A percentile compares a stretch with the other conserved stretches of the same genome.
Evolutionary conservation across 2,113 vertebrate genomes (phyloP).

Genomic region (Pavo muticus): DNA sequence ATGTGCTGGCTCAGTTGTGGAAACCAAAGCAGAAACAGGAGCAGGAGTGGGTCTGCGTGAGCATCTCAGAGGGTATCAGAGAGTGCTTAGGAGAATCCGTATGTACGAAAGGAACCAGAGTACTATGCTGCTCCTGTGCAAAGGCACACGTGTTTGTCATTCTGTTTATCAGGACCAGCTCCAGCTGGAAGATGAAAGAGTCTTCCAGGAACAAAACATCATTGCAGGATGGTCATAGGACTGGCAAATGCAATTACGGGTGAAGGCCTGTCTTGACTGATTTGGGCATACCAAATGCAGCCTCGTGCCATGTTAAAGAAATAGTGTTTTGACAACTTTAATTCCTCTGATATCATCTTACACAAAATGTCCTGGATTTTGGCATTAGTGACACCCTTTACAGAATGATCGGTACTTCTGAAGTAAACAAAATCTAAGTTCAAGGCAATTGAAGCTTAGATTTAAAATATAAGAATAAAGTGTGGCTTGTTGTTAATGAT

Average conservation of each 20-base stretch:
- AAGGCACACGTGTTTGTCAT: not conserved
- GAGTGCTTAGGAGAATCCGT: not conserved
- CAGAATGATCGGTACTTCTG: not conserved
- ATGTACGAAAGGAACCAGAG: not conserved
- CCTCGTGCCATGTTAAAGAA: not conserved
- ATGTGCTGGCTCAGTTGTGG: not conserved
- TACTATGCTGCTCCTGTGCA: not conserved
- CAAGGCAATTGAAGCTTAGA: not conserved
- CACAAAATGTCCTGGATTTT: conserved; percentile 12
- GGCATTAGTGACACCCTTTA: not conserved
- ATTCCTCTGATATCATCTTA: conserved; percentile 23
- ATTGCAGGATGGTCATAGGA: not conserved
- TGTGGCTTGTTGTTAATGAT: not conserved
- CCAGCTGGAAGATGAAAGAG: not conserved
- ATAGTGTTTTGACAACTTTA: conserved; percentile 30
- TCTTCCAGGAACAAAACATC: not conserved
- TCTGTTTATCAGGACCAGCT: not conserved
- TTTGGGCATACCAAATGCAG: not conserved
- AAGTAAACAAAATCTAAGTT: not conserved
- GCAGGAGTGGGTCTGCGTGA: not conserved
- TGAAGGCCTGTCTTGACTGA: not conserved
- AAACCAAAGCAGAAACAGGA: not conserved
- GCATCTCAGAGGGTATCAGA: not conserved
- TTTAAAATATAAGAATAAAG: not conserved
- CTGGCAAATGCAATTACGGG: not conserved